Evolutionary conservation across 2,113 vertebrate genomes (phyloP).

Genomic region (Oncorhynchus keta): DNA sequence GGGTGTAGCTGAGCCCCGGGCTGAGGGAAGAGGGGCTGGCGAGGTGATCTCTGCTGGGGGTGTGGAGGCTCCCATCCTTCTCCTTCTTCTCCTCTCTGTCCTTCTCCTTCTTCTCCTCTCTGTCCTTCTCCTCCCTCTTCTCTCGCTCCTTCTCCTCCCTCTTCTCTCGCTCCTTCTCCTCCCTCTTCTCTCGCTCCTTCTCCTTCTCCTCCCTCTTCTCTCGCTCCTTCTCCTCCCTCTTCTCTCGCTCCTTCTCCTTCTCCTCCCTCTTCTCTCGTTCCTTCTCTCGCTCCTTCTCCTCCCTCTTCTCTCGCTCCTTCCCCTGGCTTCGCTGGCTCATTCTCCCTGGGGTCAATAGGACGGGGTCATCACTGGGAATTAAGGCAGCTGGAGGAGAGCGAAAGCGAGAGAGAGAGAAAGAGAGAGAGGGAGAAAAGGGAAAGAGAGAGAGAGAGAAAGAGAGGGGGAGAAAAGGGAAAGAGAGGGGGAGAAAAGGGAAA

Average conservation of each 20-base stretch:
- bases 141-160: slow-evolving; percentile 35
- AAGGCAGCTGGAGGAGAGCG: slow-evolving; percentile 67
- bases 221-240: slow-evolving; percentile 60
- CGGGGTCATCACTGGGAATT: slow-evolving; percentile 82
- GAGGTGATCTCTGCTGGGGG: slow-evolving; percentile 84
- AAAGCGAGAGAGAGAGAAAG: background rate
- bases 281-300: too few relatives aligned
- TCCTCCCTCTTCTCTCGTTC: too few relatives aligned
- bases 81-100: slow-evolving; percentile 64
- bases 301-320: slow-evolving; percentile 72
- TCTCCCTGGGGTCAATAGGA: slow-evolving; percentile 84
- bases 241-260: too few relatives aligned
- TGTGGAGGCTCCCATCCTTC: slow-evolving; percentile 84
- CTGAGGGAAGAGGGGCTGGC: slow-evolving; percentile 79
- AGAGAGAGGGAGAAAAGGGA: too few relatives aligned
- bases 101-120: slow-evolving; percentile 90
- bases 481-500: too few relatives aligned
- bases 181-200: slow-evolving; percentile 79
- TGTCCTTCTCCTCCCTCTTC: slow-evolving; percentile 58
- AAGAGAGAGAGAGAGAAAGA: too few relatives aligned
- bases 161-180: slow-evolving; percentile 76
- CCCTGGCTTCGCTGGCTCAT: slow-evolving; percentile 90
- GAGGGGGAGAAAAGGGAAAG: too few relatives aligned
- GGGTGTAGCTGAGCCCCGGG: slow-evolving; percentile 81
- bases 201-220: slow-evolving; percentile 66